Base-by-base conservation (phyloP, 2,888 invertebrate genomes). In the Drosophila neonasuta region DNA sequence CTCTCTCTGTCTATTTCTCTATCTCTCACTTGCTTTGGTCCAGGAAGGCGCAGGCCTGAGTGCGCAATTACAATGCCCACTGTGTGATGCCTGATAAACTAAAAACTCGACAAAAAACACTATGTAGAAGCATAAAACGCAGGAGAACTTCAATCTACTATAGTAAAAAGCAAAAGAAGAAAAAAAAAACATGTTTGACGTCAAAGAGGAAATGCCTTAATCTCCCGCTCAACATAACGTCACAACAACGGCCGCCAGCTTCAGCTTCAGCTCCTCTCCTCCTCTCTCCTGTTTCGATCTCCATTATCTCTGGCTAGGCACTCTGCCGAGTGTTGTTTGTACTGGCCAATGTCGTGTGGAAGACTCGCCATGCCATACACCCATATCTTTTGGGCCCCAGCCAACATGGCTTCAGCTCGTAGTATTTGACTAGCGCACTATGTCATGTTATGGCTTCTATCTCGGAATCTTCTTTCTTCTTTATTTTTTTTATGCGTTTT, bases 151-250 rank as follows among this genome's bases (percentile, higher is more conserved):
- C 59, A 54, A 58, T 64, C 61, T 57, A 66, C 58, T 68, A 32
- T 32, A 32, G 32, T 32, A 9, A 10, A 32, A 32, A 3, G 3
- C 32, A 8, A 32, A 32, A 34, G 11, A 34, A 17, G 17, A 17
- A 17, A 34, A 34, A 34, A 67, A 64, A 67, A 76, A 77, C 77
- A 78, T 77, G 68, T 78, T 78, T 77, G 74, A 81, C 77, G 83
- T 83, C 74, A 75, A 86, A 83, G 74, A 86, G 83, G 84, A 83
- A 83, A 83, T 86, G 83, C 82, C 76, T 84, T 84, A 82, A 86
- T 82, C 82, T 84, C 79, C 45, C 15, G 45, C 58, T 10, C 55
- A 57, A 55, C 50, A 58, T 52, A 63, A 56, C 58, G 79, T 75
- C 76, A 78, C 80, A 71, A 71, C 58, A 62, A 58, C 62, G 20